These are phyloP conservation scores for Corynorhinus townsendii DNA, from an alignment of 2,113 vertebrate species.

Conservation along the genomic window DNA sequence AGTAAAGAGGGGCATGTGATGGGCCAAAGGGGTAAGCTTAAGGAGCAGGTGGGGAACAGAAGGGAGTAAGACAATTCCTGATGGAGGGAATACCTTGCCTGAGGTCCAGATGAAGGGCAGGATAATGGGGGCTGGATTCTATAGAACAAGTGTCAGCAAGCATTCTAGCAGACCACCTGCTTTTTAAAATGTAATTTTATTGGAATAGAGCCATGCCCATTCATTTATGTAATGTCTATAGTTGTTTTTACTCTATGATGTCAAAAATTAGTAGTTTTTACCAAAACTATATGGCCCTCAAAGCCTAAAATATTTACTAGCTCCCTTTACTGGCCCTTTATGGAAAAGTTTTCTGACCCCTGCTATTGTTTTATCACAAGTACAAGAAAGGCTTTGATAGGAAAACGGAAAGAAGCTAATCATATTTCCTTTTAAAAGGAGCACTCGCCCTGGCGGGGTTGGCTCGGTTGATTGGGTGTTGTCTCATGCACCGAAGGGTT, in stretches of 20 bases:
- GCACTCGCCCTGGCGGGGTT: not conserved
- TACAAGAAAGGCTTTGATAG: not conserved
- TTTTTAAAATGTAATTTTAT: constrained; percentile 13
- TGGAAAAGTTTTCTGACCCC: not conserved
- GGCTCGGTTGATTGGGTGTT: no score
- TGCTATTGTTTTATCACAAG: not conserved
- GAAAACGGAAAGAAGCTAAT: not conserved
- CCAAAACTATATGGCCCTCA: not conserved
- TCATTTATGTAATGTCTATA: not conserved
- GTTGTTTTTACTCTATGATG: not conserved
- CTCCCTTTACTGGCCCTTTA: not conserved
- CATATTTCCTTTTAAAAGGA: not conserved
- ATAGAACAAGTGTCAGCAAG: not conserved
- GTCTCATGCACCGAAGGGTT: no score
- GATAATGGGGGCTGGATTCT: not conserved
- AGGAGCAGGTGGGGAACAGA: not conserved
- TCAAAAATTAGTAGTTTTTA: not conserved
- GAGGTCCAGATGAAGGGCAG: not conserved
- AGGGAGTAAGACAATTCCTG: not conserved
- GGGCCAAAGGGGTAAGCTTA: not conserved
- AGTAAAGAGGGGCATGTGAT: not conserved
- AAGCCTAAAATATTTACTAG: not conserved
- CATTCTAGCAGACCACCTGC: not conserved
- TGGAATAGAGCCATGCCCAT: not conserved
- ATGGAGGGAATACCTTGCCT: not conserved